A percentile compares a stretch with the other conserved stretches of the same genome.
Conservation (phyloP, 2,888 invertebrate species). For the Sycophila texana region DNA sequence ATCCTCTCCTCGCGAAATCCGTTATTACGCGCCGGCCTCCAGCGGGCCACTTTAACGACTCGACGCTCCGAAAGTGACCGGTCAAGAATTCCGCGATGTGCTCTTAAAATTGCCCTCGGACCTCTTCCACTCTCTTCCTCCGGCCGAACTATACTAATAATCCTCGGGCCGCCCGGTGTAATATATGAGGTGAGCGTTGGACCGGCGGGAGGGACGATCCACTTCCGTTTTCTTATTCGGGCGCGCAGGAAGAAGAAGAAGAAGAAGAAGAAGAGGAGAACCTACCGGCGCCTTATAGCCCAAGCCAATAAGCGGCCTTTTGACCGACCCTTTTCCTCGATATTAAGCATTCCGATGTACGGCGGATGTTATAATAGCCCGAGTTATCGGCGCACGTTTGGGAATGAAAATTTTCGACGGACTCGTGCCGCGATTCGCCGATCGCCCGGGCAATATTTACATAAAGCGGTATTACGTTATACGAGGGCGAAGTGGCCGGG, state of each 20-base stretch:
- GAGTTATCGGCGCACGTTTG: conserved; percentile 68
- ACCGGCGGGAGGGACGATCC: background rate
- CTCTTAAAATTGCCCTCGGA: conserved; percentile 47
- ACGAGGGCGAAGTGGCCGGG: background rate
- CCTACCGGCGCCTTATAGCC: conserved; percentile 11
- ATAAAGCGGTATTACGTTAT: background rate
- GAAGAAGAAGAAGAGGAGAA: conserved; percentile 49
- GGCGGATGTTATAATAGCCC: conserved; percentile 68
- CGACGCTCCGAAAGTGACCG: conserved; percentile 11
- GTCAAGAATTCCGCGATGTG: conserved; percentile 34
- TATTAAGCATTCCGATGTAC: conserved; percentile 72
- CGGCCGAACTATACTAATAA: conserved; percentile 31
- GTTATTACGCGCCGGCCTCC: conserved; percentile 32
- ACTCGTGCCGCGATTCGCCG: background rate
- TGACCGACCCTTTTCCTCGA: conserved; percentile 61
- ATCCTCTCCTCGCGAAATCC: background rate
- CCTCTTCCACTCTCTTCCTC: background rate
- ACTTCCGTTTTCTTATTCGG: conserved; percentile 43
- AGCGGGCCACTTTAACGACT: conserved; percentile 10
- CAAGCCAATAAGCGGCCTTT: conserved; percentile 66
- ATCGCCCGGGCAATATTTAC: conserved; percentile 5
- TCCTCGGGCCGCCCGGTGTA: conserved; percentile 4
- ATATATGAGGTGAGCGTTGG: conserved; percentile 8
- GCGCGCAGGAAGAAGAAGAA: background rate
- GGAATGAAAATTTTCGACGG: conserved; percentile 65